phyloP scores from a whole-genome alignment of 1,140 invertebrate genomes.

The Augochlora pura region DNA sequence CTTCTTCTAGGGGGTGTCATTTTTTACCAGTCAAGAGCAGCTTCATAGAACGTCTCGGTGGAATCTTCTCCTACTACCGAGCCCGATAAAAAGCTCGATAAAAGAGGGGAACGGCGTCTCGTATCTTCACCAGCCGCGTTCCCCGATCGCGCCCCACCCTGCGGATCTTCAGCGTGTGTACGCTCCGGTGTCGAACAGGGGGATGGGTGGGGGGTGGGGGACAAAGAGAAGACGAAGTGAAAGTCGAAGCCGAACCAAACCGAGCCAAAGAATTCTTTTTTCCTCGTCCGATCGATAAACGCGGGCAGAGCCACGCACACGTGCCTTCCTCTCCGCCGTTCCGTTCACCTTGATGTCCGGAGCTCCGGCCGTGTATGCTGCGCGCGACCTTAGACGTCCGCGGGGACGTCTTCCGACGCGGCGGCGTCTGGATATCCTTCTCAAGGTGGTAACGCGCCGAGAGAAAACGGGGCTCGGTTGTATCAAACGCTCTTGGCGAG shows the following conservation, averaged over 20 bases:
- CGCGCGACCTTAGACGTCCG: not conserved
- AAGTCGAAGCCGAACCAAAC: constrained; percentile 14
- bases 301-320: not conserved
- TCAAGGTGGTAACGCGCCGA: constrained; percentile 50
- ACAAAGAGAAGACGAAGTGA: constrained; percentile 22
- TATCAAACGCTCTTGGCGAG: not conserved
- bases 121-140: not conserved
- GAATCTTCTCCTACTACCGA: not conserved
- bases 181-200: too few species aligned
- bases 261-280: not conserved
- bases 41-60: constrained; percentile 32
- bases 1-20: constrained; percentile 24
- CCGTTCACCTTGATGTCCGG: constrained; percentile 27
- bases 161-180: not conserved
- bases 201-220: not conserved
- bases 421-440: constrained; percentile 57
- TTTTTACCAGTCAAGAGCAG: constrained; percentile 23
- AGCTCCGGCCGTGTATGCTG: not conserved
- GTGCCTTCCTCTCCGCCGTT: constrained; percentile 1
- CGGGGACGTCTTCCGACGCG: not conserved
- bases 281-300: constrained; percentile 1
- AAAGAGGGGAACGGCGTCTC: constrained; percentile 1
- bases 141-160: not conserved
- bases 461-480: not conserved
- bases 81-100: constrained; percentile 42